Base-by-base conservation (phyloP, 2,888 invertebrate species). In the Brachypterus glaber region DNA sequence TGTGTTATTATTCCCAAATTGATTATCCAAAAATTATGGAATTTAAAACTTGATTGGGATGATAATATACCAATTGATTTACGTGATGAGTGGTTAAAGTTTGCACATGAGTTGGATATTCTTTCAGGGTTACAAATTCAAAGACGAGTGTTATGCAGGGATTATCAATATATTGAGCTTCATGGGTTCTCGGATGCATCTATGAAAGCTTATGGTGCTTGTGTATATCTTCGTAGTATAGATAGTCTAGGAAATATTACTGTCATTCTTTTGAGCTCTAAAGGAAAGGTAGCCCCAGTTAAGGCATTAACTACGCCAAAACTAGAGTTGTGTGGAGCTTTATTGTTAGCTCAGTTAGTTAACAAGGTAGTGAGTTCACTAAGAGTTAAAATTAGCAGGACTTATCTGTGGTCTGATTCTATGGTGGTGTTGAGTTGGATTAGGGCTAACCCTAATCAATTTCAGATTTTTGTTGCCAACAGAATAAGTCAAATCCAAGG, bases 191-290 rank as follows among this genome's bases (percentile, higher is more conserved):
- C 15, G 26, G 45, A 41, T 29, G 26, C 32, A 9, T 17, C 21
- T 7, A 26, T 30, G 21, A 26, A 12, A 3, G 31, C 33, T 7
- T 37, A 37, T 24, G 42, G 34, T 1, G 17, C 37, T 2, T 32
- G 29, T 8, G 25, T 41, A 3, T 34, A 35, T 30, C n/a, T 26
- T 12, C n/a, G n/a, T n/a, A n/a, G n/a, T n/a, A n/a, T n/a, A 11
- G 15, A 33, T 27, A 2, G 5, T 12, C 11, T 15, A 9, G 37
- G 33, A 9, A 12, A 40, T 3, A 16, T 35, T 17, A 5, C 4
- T 18, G 29, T 39, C 13, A n/a, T 25, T n/a, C 17, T 48, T 24
- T 14, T 44, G 7, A 44, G 43, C 29, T 34, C 46, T 0, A 49
- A 47, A 33, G 8, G 11, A 27, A 27, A 27, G 27, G 27, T 27